These are phyloP conservation scores for Platichthys stellatus DNA, from an alignment of 2,113 vertebrate genomes.

Conservation along the genomic window DNA sequence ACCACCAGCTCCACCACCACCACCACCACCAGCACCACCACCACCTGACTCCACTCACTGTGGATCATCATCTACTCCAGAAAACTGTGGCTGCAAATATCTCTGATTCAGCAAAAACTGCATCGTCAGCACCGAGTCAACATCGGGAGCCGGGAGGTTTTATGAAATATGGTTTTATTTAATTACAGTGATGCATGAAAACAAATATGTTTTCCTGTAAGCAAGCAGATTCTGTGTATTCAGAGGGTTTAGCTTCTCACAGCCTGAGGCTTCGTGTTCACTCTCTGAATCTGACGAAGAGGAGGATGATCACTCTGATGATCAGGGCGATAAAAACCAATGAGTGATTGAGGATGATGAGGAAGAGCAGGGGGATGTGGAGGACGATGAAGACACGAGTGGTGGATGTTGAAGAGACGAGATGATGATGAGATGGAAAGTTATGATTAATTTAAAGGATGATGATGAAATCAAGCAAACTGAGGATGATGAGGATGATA, in stretches of 20 bases:
- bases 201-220: no score
- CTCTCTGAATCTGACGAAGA: neutral
- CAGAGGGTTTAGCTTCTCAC: constrained; percentile 19
- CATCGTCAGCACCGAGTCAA: no score
- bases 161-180: no score
- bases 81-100: no score
- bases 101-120: neutral
- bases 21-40: neutral
- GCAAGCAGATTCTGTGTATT: neutral
- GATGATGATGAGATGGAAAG: no score
- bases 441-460: neutral
- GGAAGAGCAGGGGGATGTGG: neutral
- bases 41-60: no score
- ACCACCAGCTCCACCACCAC: no score
- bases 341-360: neutral
- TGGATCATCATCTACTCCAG: no score
- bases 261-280: constrained; percentile 26
- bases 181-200: no score
- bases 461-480: neutral
- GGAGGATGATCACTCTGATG: neutral
- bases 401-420: neutral
- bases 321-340: neutral
- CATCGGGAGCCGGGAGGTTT: neutral
- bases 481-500: neutral
- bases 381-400: neutral